These are phyloP conservation scores for Tretioscincus oriximinensis DNA, from an alignment of 2,113 vertebrate species.

Conservation along the genomic window DNA sequence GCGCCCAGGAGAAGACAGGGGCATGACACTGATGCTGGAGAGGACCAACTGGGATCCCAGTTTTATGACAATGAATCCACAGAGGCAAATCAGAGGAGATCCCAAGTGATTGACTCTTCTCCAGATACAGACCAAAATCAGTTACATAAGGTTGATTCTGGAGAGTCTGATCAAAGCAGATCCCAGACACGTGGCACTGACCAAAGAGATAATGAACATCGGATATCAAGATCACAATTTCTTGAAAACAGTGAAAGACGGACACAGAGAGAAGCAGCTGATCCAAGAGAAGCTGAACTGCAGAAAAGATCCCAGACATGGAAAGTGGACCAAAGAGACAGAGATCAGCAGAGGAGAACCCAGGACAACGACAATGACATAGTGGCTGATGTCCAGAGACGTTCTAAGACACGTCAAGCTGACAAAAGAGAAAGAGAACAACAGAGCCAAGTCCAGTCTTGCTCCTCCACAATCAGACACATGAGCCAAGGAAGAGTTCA, in stretches of 20 bases:
- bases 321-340: neutral
- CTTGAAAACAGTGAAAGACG: neutral
- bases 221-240: neutral
- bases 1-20: neutral
- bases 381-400: neutral
- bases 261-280: neutral
- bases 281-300: neutral
- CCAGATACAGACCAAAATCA: neutral
- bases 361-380: neutral
- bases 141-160: neutral
- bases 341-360: neutral
- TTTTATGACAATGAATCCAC: too few relatives aligned
- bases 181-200: neutral
- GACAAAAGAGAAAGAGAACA: neutral
- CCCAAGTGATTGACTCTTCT: neutral
- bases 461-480: neutral
- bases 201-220: too few relatives aligned
- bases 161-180: neutral
- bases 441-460: neutral
- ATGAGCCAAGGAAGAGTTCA: neutral
- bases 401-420: neutral
- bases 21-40: fast-evolving
- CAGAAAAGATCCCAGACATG: neutral
- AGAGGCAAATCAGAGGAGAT: neutral
- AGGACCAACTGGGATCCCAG: neutral